Base-by-base conservation (phyloP, 2,888 invertebrate species). In the Eupsilia transversa region DNA sequence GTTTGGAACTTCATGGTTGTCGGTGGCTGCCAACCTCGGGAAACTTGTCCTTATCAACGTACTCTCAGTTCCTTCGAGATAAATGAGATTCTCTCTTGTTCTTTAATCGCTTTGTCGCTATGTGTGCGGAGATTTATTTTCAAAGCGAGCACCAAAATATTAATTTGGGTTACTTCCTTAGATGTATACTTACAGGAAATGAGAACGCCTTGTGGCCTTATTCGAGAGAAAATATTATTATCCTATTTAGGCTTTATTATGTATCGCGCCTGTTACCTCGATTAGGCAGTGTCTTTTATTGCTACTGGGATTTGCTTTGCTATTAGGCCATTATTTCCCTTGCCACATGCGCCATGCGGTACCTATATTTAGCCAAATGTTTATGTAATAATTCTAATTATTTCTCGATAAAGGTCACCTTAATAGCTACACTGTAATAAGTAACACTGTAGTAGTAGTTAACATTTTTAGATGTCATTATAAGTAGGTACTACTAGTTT, bases 1-100 rank as follows among this genome's bases (percentile, higher is more conserved):
- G 82, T 83, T 87, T n/a, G 38, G 59, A 87, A 82, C 81, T 86
- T 83, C 66, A 78, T 76, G 69, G 66, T 70, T 79, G 77, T 73
- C 78, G 65, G 69, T 79, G 76, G 61, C 77, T 83, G 71, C 66
- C 60, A 56, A 77, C 68, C 72, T 72, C 77, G 64, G 59, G 52
- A 33, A 87, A 86, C 78, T 87, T 82, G 38, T 60, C 59, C 78
- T 83, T 87, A 83, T 86, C 79, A 75, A 78, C 77, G 78, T 74
- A 61, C 73, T 70, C 59, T 33, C 73, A 77, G 80, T 86, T 85
- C 72, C 76, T 75, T 35, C 17, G 79, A 75, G 83, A 85, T 85
- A 80, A 86, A 87, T 84, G 80, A 82, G 78, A 80, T 83, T 85
- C 69, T 56, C 74, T 74, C 76, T 85, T 79, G 77, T 83, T 82